Base-by-base conservation (phyloP, 2,888 invertebrate genomes). In the Onchidella celtica region DNA sequence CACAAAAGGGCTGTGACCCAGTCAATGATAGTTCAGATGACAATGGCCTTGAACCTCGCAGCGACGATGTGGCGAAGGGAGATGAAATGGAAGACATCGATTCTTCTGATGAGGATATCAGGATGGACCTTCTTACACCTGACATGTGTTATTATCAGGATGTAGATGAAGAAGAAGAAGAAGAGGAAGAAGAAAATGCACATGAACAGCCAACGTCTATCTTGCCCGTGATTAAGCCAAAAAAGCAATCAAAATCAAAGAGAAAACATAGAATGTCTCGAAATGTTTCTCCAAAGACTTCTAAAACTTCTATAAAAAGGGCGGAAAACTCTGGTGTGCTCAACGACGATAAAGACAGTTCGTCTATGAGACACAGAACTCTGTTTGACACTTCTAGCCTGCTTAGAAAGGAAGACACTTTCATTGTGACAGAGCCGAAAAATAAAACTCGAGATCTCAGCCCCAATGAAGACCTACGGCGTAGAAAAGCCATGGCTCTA, bases 351-450 rank as follows among this genome's bases (percentile, higher is more conserved):
- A 24, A 73, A 9, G 14, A 17, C 3, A 36, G 0, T 11, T 6
- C 0, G 1, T 36, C 9, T n/a, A 1, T 0, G 59, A 3, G 73
- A 36, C 9, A 47, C 47, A 47, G 47, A 47, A 6, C 17, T 47
- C 47, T 59, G 34, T 59, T 38, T 17, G 17, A 36, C 59, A 57
- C 38, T 9, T 11, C n/a, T 3, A 36, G 24, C 11, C 1, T 36
- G 32, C 34, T 68, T 4, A n/a, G 32, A 55, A 79, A 72, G 32
- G 79, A 79, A 27, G 63, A 63, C 47, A 79, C 79, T 0, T 79
- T 79, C 27, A 47, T 72, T 2, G 72, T 79, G 0, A 24, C 72
- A 9, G 63, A 79, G 24, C 61, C n/a, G 34, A 34, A 21, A 4
- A 32, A 36, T 0, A 72, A 9, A 6, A 21, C 65, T 27, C 59